Evolutionary conservation across 2,113 vertebrate genomes (phyloP).

Genomic region (Canis aureus): DNA sequence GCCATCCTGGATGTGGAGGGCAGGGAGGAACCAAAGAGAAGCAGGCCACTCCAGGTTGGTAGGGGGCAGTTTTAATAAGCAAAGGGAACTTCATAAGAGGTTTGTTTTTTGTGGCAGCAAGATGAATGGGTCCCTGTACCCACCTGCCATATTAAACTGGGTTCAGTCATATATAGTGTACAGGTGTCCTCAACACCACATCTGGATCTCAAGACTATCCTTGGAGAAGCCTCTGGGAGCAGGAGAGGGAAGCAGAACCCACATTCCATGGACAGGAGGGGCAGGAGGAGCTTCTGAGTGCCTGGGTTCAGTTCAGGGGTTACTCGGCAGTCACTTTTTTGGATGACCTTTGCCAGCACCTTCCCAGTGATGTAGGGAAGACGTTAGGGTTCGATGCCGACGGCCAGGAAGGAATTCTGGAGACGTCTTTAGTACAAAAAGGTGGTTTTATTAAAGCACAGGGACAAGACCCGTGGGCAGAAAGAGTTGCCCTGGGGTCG

Average conservation of each 20-base stretch:
- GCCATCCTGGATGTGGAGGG: neutral
- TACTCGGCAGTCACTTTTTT: neutral
- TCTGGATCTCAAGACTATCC: neutral
- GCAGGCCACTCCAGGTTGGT: neutral
- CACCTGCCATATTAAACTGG: neutral
- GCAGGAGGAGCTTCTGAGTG: neutral
- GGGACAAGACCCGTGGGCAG: neutral
- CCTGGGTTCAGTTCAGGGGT: neutral
- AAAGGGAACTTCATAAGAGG: neutral
- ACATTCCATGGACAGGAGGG: neutral
- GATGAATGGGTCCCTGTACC: neutral
- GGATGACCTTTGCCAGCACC: neutral
- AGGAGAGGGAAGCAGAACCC: neutral
- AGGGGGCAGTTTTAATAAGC: neutral
- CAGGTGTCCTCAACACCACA: neutral
- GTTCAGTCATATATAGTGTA: neutral
- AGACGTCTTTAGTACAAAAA: neutral
- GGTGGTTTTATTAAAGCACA: neutral
- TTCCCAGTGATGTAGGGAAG: neutral
- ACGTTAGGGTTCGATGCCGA: neutral
- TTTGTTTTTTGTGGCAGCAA: neutral
- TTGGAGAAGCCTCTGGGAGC: neutral
- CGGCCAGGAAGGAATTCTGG: neutral
- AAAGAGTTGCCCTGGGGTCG: neutral
- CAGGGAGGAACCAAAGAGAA: neutral